Conservation (phyloP, 2,888 invertebrate species). For the Brachycybe producta region DNA sequence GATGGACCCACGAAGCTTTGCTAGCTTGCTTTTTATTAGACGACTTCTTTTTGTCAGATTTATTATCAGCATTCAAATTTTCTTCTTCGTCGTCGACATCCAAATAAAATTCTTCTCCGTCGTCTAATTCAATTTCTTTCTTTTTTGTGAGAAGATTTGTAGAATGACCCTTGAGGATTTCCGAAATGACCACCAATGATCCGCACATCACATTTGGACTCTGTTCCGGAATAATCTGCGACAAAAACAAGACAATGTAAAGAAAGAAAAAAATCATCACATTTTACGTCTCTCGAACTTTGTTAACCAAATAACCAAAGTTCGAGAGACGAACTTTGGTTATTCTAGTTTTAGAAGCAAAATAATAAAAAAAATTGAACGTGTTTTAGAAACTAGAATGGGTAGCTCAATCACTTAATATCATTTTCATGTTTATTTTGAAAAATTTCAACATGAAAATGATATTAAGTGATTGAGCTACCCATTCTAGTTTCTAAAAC, state of each 20-base stretch:
- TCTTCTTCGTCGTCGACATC: constrained; percentile 25
- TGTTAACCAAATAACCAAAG: constrained; percentile 4
- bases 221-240: constrained; percentile 46
- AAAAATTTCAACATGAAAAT: no score
- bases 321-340: no score
- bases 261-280: constrained; percentile 6
- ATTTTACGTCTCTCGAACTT: neutral
- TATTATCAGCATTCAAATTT: constrained; percentile 14
- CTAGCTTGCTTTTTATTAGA: neutral
- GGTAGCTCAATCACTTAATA: no score
- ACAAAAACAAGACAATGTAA: constrained; percentile 38
- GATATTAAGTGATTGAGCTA: no score
- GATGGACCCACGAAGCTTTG: constrained; percentile 7
- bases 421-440: no score
- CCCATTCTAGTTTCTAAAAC: no score
- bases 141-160: constrained; percentile 19
- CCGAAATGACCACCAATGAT: constrained; percentile 62
- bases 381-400: no score
- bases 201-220: constrained; percentile 69
- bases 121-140: constrained; percentile 24
- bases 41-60: neutral
- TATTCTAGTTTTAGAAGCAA: no score
- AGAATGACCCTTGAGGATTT: constrained; percentile 39
- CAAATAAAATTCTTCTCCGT: constrained; percentile 20
- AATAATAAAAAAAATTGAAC: no score